These are phyloP conservation scores for Xylophagus ater DNA, from an alignment of 2,888 invertebrate genomes.

Conservation along the genomic window DNA sequence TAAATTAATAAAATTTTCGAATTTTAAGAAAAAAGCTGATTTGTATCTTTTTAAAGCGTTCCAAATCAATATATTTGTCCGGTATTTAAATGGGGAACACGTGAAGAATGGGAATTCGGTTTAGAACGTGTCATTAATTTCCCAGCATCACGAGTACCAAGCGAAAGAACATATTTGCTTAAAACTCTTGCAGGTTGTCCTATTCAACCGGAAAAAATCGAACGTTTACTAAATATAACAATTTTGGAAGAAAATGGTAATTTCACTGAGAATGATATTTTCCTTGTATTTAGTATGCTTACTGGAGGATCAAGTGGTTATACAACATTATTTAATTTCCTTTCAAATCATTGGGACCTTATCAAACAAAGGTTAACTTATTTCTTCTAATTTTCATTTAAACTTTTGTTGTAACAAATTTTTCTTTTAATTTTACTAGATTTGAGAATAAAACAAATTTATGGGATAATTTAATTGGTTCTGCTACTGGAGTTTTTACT, in stretches of 20 bases:
- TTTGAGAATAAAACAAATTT: slow-evolving; percentile 57
- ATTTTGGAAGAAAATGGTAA: slow-evolving; percentile 57
- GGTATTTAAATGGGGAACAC: slow-evolving; percentile 70
- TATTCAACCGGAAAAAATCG: slow-evolving; percentile 56
- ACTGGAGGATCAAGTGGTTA: slow-evolving; percentile 61
- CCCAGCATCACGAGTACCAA: slow-evolving; percentile 56
- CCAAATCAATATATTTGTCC: slow-evolving; percentile 67
- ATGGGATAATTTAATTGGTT: slow-evolving; percentile 64
- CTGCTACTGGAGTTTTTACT: slow-evolving; percentile 64
- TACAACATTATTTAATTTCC: slow-evolving; percentile 57
- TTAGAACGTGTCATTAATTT: slow-evolving; percentile 64
- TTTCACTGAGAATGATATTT: slow-evolving; percentile 65
- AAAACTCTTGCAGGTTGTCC: slow-evolving; percentile 73
- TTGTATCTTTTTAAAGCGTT: slow-evolving; percentile 42
- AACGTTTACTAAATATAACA: slow-evolving; percentile 53
- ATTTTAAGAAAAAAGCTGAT: neutral
- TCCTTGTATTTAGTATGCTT: slow-evolving; percentile 63
- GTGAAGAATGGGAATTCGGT: slow-evolving; percentile 73
- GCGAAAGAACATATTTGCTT: slow-evolving; percentile 63
- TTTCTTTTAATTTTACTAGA: slow-evolving; percentile 32
- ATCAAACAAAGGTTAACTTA: slow-evolving; percentile 51
- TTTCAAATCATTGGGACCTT: slow-evolving; percentile 57
- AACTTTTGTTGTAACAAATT: neutral
- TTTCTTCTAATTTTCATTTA: slow-evolving; percentile 3
- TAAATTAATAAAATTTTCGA: slow-evolving; percentile 5